Evolutionary conservation across 2,888 invertebrate genomes (phyloP), one percentile per base, ranked within the genome.

Genomic region (Drosophila melanocephala): DNA sequence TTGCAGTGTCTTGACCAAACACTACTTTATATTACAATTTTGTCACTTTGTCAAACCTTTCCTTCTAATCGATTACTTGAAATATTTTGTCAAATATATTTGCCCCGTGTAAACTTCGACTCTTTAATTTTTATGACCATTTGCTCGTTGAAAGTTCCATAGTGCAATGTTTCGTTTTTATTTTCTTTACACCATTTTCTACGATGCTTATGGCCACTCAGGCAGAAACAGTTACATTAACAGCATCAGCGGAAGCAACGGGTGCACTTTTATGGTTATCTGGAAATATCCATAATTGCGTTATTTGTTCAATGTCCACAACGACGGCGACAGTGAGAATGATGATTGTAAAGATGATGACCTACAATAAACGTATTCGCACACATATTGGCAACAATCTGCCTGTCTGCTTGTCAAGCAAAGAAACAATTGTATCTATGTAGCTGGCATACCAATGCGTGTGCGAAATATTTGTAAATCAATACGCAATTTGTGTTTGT

Each of bases 261-360:
- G 77, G 64, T 79, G 78, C 83, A 80, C 68, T 83, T 88, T 90
- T 88, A 80, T 85, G 88, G 83, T 83, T 88, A 86, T 90, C 90
- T 83, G 22, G 67, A 76, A 86, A 83, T 90, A 87, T 86, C 81
- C 84, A 86, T 78, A 88, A 90, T 79, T 86, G 69, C 78, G 87
- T 72, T 90, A 83, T 86, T 88, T 86, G 87, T 72, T 68, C 74
- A 83, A 74, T 73, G 89, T 78, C 72, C 83, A 75, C 61, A 63
- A 72, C 57, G 53, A 53, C 58, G 52, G 59, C 59, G 55, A 44
- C 74, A 61, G 59, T 59, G 72, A 42, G 35, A 47, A 51, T 47
- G 70, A 68, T 65, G 51, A 44, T 68, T 51, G 50, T 42, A 37
- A 19, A 28, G n/a, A 51, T 58, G 71, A 65, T 66, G 85, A 86